Conservation (phyloP, 1,140 invertebrate genomes). For the Achatina immaculata region DNA sequence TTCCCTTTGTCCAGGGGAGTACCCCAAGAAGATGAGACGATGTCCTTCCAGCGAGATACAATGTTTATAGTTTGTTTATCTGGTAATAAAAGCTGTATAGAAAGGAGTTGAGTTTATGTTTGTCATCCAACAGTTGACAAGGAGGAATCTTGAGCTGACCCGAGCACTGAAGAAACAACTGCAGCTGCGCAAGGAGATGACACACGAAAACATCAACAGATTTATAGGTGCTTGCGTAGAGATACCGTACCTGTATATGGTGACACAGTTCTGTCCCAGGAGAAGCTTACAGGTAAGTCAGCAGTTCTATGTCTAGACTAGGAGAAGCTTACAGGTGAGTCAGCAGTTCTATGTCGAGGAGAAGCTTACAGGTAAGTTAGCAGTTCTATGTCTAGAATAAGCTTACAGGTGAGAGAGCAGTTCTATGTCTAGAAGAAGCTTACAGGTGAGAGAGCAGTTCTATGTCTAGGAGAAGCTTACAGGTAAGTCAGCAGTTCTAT, state of each 20-base stretch:
- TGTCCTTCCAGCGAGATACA: no score
- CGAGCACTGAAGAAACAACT: constrained; percentile 97
- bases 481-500: no score
- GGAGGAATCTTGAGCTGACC: constrained; percentile 88
- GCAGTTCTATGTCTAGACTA: no score
- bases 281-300: constrained; percentile 77
- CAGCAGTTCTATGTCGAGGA: no score
- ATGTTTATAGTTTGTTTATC: no score
- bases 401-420: no score
- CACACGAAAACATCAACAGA: constrained; percentile 95
- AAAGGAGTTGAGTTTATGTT: no score
- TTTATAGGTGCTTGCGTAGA: constrained; percentile 96
- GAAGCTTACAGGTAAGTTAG: constrained; percentile 75
- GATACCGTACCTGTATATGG: constrained; percentile 84
- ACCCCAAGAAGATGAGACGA: no score
- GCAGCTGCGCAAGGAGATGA: constrained; percentile 91
- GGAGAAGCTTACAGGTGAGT: no score
- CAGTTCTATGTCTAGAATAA: no score
- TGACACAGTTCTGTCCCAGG: constrained; percentile 90
- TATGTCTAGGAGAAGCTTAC: constrained; percentile 84
- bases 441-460: constrained; percentile 79
- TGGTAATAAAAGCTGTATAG: neutral
- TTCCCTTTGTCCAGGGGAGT: no score
- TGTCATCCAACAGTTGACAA: constrained; percentile 78
- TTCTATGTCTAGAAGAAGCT: constrained; percentile 85